Conservation (phyloP, 1,140 invertebrate species). For the Drosophila pseudoananassae region DNA sequence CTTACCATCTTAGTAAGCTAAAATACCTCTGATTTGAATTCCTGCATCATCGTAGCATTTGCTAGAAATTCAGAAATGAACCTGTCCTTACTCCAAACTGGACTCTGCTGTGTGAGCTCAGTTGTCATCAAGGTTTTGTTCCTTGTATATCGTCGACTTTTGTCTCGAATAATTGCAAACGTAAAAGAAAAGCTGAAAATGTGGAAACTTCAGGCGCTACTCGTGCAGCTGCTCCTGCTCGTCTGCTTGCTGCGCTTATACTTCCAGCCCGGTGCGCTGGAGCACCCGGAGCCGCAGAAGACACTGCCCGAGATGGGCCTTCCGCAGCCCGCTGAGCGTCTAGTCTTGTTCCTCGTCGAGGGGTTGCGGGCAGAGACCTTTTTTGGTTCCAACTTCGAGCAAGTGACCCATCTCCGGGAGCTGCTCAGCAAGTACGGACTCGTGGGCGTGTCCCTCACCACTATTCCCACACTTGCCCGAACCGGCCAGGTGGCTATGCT, state of each 20-base stretch:
- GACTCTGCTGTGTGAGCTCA: constrained; percentile 14
- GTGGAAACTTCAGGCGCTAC: constrained; percentile 67
- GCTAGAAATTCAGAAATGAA: constrained; percentile 20
- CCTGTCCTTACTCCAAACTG: not conserved
- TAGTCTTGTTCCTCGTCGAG: constrained; percentile 95
- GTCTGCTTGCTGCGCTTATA: constrained; percentile 87
- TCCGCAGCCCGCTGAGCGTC: constrained; percentile 88
- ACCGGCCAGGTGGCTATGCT: constrained; percentile 98
- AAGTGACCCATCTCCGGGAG: constrained; percentile 48
- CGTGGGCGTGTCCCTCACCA: constrained; percentile 95
- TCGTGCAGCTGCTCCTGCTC: constrained; percentile 85
- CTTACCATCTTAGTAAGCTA: not conserved
- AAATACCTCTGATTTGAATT: not conserved
- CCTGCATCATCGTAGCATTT: too few relatives aligned
- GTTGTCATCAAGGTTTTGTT: constrained; percentile 18
- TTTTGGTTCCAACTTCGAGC: constrained; percentile 83
- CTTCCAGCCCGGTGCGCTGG: constrained; percentile 86
- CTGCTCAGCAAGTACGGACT: constrained; percentile 86
- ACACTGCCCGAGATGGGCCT: constrained; percentile 72
- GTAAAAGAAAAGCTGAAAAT: constrained; percentile 32
- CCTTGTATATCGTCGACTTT: constrained; percentile 16
- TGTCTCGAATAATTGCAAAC: not conserved
- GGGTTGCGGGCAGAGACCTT: constrained; percentile 94
- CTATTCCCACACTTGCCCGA: constrained; percentile 97
- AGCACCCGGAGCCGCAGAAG: constrained; percentile 84